Conservation (phyloP, 2,797 vertebrate genomes). For the Arctocebus calabarensis region DNA sequence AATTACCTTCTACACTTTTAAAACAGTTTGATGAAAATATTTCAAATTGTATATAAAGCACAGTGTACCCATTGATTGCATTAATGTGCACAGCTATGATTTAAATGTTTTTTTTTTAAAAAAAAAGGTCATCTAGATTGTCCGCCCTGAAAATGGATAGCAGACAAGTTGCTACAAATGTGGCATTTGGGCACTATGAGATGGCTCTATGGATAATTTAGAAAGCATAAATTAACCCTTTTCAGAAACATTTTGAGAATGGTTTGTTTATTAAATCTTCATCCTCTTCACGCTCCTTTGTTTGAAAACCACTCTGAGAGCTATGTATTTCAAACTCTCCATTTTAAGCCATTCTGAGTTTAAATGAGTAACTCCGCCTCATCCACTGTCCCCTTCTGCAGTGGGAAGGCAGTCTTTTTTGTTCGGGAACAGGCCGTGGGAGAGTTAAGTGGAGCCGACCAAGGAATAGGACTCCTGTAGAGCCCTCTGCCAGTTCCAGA, state of each 20-base stretch:
- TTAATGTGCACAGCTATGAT: too few species aligned
- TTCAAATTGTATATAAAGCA: too few species aligned
- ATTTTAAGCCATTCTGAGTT: slow-evolving; percentile 26
- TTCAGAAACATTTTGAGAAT: slow-evolving; percentile 31
- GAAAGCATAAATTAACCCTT: neutral
- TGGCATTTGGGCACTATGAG: neutral
- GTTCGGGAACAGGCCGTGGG: neutral
- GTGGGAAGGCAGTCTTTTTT: neutral
- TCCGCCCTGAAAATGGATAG: neutral
- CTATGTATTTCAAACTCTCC: neutral
- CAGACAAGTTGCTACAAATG: neutral
- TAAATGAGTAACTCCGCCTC: neutral
- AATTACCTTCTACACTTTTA: neutral
- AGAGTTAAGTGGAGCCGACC: neutral
- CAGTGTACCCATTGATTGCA: too few species aligned
- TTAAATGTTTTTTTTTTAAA: too few species aligned
- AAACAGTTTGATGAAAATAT: too few species aligned
- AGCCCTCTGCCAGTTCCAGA: neutral
- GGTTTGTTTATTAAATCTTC: neutral
- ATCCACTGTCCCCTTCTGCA: neutral
- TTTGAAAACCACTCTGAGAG: slow-evolving; percentile 36
- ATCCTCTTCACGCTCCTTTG: neutral
- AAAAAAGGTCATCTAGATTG: neutral
- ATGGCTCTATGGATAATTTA: neutral
- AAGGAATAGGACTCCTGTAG: neutral